phyloP scores from a whole-genome alignment of 2,888 invertebrate species.

The Campoletis raptor region DNA sequence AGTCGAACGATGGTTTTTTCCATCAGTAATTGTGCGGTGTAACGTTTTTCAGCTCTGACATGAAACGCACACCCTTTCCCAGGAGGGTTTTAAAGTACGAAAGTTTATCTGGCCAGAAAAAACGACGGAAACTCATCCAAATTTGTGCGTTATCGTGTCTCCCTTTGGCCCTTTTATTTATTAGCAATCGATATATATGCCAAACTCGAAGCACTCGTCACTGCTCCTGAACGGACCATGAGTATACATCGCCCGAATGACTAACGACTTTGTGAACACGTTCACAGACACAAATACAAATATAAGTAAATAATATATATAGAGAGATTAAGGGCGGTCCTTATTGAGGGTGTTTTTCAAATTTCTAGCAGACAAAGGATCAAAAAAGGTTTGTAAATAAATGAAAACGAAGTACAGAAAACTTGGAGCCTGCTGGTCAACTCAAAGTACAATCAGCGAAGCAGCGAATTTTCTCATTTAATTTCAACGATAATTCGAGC shows the following conservation, averaged over 20 bases:
- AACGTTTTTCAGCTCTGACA: constrained; percentile 54
- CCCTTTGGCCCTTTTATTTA: constrained; percentile 9
- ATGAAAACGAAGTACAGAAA: no score
- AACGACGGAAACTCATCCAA: not conserved
- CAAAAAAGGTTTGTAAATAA: not conserved
- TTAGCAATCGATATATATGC: constrained; percentile 8
- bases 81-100: constrained; percentile 50
- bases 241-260: constrained; percentile 48
- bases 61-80: constrained; percentile 29
- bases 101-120: not conserved
- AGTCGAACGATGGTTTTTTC: constrained; percentile 58
- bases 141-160: not conserved
- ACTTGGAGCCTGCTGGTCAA: no score
- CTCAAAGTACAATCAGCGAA: no score
- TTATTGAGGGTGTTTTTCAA: not conserved
- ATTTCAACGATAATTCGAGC: no score
- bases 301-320: not conserved
- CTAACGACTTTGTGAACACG: constrained; percentile 60
- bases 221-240: constrained; percentile 19
- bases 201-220: constrained; percentile 53
- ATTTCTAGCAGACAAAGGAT: not conserved
- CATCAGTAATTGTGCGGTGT: constrained; percentile 67
- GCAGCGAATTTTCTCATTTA: no score
- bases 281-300: constrained; percentile 14
- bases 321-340: not conserved